Evolutionary conservation across 2,888 invertebrate species (phyloP), one percentile per base, ranked within the genome.

Genomic region (Amiota communis): DNA sequence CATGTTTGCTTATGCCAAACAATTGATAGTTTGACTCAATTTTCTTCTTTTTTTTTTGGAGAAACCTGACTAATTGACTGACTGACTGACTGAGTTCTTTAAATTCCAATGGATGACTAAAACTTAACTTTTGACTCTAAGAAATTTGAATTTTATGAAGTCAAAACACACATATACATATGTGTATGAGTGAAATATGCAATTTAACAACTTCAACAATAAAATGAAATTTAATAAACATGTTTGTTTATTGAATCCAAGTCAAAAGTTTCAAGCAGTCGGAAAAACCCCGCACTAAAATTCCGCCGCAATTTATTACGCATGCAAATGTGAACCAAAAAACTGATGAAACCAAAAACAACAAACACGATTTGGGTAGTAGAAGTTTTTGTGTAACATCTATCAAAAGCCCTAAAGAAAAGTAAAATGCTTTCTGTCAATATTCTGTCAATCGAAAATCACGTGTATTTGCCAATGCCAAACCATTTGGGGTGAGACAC

Each of bases 361-460:
- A 36, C 23, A 36, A 36, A 36, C 36, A 36, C 36, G 36, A 36
- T 36, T 36, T 36, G 36, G 8, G 61, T 53, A 63, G 36, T 36
- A 36, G 36, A 36, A 36, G 36, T 36, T 36, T n/a, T 36, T 36
- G 36, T 36, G 36, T 36, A 36, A 36, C 36, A 36, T 36, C 36
- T 36, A 36, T 36, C 36, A 36, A 36, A 36, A 36, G 36, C 36
- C 36, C n/a, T n/a, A 36, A 82, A 76, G 74, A 82, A 82, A 82
- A 79, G 83, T 84, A 79, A 83, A 83, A 81, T 80, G 84, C 84
- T 86, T 88, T 85, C 87, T 86, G 85, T 86, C 87, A 86, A 86
- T 87, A 86, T 86, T 87, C 86, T 87, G 87, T 87, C 87, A 87
- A 87, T 87, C 82, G 79, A 81, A 36, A 36, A 36, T 36, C 36